A percentile compares a stretch with the other conserved stretches of the same genome.
These are phyloP conservation scores for Corythoichthys haematopterus DNA, from an alignment of 2,113 vertebrate species.

Conservation along the genomic window DNA sequence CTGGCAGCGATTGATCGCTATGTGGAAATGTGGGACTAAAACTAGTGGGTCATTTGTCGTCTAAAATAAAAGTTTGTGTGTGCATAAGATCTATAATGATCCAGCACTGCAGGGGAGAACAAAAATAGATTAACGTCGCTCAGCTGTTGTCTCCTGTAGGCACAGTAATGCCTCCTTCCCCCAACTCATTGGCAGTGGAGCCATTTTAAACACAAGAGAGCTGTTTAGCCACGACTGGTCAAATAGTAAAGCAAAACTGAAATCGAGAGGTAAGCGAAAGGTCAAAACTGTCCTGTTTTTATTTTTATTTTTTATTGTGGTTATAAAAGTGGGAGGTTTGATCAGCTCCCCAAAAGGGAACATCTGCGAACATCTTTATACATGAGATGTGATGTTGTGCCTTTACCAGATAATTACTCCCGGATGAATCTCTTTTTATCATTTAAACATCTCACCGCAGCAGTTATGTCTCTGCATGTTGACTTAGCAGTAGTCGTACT, in stretches of 20 bases:
- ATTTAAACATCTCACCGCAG: constrained; percentile 9
- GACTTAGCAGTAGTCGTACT: constrained; percentile 18
- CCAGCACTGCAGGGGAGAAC: constrained; percentile 28
- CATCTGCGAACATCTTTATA: constrained; percentile 24
- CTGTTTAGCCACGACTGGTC: background rate
- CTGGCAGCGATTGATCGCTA: background rate
- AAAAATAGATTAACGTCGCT: constrained; percentile 52
- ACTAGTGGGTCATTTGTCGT: background rate
- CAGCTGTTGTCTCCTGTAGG: constrained; percentile 52
- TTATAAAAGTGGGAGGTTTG: background rate
- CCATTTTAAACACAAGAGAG: background rate
- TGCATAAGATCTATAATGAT: constrained; percentile 12
- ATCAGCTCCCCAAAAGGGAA: constrained; percentile 18
- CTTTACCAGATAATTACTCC: constrained; percentile 21
- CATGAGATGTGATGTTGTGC: constrained; percentile 24
- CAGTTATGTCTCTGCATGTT: constrained; percentile 23
- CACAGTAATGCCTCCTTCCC: constrained; percentile 12
- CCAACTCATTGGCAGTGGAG: background rate
- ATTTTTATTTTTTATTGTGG: constrained; percentile 6
- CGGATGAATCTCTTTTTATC: constrained; percentile 18
- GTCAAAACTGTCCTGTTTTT: constrained; percentile 14
- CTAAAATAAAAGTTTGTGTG: background rate
- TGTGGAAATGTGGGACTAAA: background rate
- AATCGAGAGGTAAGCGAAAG: constrained; percentile 19
- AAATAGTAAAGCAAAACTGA: background rate